Percentiles rank a stretch among this genome's conserved stretches.
These are phyloP conservation scores for Apolygus lucorum DNA, from an alignment of 1,140 invertebrate genomes.

Conservation along the genomic window DNA sequence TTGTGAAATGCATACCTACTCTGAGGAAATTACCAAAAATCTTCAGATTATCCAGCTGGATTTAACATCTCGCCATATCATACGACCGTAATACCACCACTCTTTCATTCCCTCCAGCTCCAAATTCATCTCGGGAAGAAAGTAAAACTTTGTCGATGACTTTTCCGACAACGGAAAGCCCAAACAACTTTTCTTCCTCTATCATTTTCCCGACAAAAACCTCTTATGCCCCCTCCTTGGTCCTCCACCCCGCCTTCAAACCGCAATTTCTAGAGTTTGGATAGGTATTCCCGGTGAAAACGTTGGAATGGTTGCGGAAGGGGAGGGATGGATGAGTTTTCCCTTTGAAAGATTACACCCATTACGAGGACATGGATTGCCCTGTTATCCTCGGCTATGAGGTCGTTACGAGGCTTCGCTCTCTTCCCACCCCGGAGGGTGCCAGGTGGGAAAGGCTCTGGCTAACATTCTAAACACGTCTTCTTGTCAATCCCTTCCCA, in stretches of 20 bases:
- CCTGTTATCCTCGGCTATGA: conserved; percentile 14
- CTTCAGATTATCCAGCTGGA: no score
- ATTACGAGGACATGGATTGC: conserved; percentile 12
- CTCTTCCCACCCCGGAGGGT: background rate
- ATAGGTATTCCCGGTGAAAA: background rate
- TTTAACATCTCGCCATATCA: no score
- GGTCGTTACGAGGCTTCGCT: background rate
- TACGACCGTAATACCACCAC: no score
- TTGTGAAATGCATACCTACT: no score
- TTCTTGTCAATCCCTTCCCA: conserved; percentile 4
- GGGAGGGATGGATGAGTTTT: conserved; percentile 5
- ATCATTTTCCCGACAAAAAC: background rate
- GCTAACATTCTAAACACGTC: conserved; percentile 9
- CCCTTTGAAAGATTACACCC: conserved; percentile 14
- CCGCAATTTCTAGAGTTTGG: background rate
- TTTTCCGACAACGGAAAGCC: no score
- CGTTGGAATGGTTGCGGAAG: background rate
- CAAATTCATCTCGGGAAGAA: no score
- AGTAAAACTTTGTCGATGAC: no score
- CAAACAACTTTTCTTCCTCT: background rate
- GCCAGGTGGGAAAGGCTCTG: background rate
- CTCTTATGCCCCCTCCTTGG: no score
- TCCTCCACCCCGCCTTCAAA: background rate
- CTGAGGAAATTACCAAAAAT: no score
- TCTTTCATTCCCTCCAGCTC: no score